Evolutionary conservation across 1,140 invertebrate genomes (phyloP), one percentile per base, ranked within the genome.

Genomic region (Drosophila orena): DNA sequence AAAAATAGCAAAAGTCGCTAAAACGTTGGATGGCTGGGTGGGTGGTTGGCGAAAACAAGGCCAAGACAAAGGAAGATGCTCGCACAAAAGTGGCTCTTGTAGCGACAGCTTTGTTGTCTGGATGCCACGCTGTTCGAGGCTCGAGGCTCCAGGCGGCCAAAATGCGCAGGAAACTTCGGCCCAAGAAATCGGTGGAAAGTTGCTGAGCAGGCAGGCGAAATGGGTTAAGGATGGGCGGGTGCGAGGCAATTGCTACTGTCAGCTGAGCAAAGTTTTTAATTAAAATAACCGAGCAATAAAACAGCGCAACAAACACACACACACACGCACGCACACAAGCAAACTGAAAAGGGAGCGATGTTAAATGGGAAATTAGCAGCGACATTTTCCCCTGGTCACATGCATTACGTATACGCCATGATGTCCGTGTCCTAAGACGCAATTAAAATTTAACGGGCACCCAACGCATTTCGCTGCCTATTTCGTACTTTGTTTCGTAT

Each of bases 221-320:
- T 30, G 30, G 30, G 30, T 30, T 30, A 30, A 30, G 30, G 30
- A 30, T 30, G 30, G 30, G 30, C 30, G 30, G 30, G n/a, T 27
- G 22, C 4, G 24, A 4, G 47, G 58, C 73, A 89, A 69, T 83
- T 88, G 83, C 66, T 69, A 88, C 73, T 88, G 81, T 81, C 81
- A 70, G 80, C 62, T 64, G 79, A 65, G 58, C 50, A 89, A 88
- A 88, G 79, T 89, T 88, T 88, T 88, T 88, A 84, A 88, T 89
- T 88, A 89, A 88, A 88, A 88, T 89, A 88, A 89, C 84, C 80
- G 59, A 79, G 84, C 84, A 88, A 88, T 84, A 88, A 89, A 89
- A 89, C 66, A 80, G 76, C 55, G 59, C 83, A 84, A 68, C 74
- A 2, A 74, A 54, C 38, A 40, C 14, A 71, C 62, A 60, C 34